Percentiles rank a stretch among this genome's conserved stretches.
These are phyloP conservation scores for Periophthalmus modestus DNA, from an alignment of 2,113 vertebrate genomes.

Conservation along the genomic window DNA sequence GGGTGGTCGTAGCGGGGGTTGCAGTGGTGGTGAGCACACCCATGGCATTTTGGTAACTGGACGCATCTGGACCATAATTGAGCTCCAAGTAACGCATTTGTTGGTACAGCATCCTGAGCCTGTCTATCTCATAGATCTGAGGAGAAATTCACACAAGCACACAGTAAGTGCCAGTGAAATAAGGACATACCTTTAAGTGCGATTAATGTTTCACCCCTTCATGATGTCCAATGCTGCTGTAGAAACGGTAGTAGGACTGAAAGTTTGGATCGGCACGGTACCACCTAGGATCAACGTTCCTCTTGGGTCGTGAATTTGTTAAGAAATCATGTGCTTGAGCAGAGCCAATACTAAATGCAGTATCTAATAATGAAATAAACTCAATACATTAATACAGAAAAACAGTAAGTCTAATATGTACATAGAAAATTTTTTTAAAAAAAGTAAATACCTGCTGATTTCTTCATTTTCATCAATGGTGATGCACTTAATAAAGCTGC, in stretches of 20 bases:
- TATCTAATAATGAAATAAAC: slow-evolving; percentile 12
- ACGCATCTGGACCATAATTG: slow-evolving; percentile 66
- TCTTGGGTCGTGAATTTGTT: slow-evolving; percentile 58
- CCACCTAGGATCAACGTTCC: slow-evolving; percentile 70
- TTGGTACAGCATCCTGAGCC: slow-evolving; percentile 74
- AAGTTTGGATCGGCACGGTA: slow-evolving; percentile 65
- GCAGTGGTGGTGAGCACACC: slow-evolving; percentile 53
- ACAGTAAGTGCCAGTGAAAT: not conserved
- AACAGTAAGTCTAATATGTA: not conserved
- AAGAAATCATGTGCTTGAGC: slow-evolving; percentile 67
- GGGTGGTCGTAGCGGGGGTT: slow-evolving; percentile 38
- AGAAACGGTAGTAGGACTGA: slow-evolving; percentile 77
- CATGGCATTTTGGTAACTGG: slow-evolving; percentile 66
- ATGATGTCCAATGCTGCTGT: slow-evolving; percentile 76
- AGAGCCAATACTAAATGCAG: slow-evolving; percentile 51
- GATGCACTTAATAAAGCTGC: slow-evolving; percentile 62
- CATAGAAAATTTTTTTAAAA: no score
- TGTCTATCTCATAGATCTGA: slow-evolving; percentile 78
- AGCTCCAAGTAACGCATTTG: slow-evolving; percentile 77
- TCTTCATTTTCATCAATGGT: slow-evolving; percentile 59
- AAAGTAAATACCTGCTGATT: slow-evolving; percentile 53
- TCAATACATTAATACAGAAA: not conserved
- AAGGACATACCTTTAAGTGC: not conserved
- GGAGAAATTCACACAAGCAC: slow-evolving; percentile 13
- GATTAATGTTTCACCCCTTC: slow-evolving; percentile 69